phyloP scores from a whole-genome alignment of 2,888 invertebrate species.

The Chironomus riparius region DNA sequence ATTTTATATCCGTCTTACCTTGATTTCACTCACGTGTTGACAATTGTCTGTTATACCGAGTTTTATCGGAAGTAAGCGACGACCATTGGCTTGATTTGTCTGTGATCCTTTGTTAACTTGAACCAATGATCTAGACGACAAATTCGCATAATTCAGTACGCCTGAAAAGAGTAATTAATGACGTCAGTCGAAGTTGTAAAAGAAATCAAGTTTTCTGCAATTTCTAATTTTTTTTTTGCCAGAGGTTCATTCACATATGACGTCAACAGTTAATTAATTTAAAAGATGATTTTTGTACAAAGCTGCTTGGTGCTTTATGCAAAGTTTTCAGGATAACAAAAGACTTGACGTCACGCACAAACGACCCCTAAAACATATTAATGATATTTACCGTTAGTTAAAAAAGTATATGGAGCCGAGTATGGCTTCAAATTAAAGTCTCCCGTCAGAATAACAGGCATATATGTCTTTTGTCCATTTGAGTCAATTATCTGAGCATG shows the following conservation, averaged over 20 bases:
- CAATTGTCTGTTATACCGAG: slow-evolving; percentile 51
- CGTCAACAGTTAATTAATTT: not conserved
- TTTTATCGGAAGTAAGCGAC: slow-evolving; percentile 36
- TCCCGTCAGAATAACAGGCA: slow-evolving; percentile 80
- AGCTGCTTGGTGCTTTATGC: no score
- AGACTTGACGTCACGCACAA: no score
- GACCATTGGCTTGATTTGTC: slow-evolving; percentile 29
- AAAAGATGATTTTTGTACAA: no score
- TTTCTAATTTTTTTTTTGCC: not conserved
- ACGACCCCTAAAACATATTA: no score
- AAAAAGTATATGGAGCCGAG: slow-evolving; percentile 60
- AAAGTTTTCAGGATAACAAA: no score
- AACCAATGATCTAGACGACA: slow-evolving; percentile 34
- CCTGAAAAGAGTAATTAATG: not conserved
- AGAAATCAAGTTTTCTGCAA: not conserved
- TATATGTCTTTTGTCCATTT: slow-evolving; percentile 35
- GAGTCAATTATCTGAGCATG: slow-evolving; percentile 47
- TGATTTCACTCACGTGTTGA: slow-evolving; percentile 43
- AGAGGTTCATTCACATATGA: no score
- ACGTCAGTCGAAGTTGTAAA: not conserved
- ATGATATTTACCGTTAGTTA: slow-evolving; percentile 48
- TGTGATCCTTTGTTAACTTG: slow-evolving; percentile 26
- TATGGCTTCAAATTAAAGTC: slow-evolving; percentile 82
- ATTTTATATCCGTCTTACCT: slow-evolving; percentile 34
- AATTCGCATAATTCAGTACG: slow-evolving; percentile 36